Conservation (phyloP, 2,113 vertebrate species). For the Cephalopholis sonnerati region DNA sequence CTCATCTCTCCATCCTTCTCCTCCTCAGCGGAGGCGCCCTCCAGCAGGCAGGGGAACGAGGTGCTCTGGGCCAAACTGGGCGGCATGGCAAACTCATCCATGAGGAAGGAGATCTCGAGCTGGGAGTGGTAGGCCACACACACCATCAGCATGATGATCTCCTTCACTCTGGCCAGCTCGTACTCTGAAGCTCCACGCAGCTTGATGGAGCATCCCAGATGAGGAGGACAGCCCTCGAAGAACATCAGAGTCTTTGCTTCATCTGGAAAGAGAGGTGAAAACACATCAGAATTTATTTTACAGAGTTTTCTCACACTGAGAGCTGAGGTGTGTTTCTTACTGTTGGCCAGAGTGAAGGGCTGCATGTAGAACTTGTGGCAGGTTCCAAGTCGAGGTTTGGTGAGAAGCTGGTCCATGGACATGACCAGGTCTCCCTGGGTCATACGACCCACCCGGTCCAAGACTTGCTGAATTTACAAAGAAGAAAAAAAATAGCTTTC, state of each 20-base stretch:
- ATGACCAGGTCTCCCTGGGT: constrained; percentile 98
- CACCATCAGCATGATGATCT: constrained; percentile 96
- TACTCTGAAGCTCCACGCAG: constrained; percentile 95
- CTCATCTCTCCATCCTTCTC: constrained; percentile 36
- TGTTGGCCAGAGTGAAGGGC: constrained; percentile 91
- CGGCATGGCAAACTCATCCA: constrained; percentile 99
- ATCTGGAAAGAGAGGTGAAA: constrained; percentile 80
- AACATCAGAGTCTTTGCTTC: constrained; percentile 96
- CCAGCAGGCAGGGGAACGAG: constrained; percentile 91
- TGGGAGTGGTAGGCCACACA: constrained; percentile 98
- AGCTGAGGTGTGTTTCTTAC: constrained; percentile 80
- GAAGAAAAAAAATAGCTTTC: not conserved
- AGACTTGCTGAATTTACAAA: constrained; percentile 89
- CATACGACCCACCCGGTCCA: constrained; percentile 95
- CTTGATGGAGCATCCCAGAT: constrained; percentile 96
- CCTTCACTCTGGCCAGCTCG: constrained; percentile 95
- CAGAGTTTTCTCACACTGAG: not conserved
- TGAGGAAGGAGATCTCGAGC: constrained; percentile 99
- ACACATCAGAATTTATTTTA: not conserved
- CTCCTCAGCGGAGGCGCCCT: constrained; percentile 73
- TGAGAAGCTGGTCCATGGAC: constrained; percentile 98
- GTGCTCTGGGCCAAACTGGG: constrained; percentile 88
- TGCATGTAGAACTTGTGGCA: constrained; percentile 99
- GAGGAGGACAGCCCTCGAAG: constrained; percentile 95
- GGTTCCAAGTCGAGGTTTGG: constrained; percentile 96